phyloP scores from a whole-genome alignment of 2,888 invertebrate species.

The Polydrusus pterygomalis region DNA sequence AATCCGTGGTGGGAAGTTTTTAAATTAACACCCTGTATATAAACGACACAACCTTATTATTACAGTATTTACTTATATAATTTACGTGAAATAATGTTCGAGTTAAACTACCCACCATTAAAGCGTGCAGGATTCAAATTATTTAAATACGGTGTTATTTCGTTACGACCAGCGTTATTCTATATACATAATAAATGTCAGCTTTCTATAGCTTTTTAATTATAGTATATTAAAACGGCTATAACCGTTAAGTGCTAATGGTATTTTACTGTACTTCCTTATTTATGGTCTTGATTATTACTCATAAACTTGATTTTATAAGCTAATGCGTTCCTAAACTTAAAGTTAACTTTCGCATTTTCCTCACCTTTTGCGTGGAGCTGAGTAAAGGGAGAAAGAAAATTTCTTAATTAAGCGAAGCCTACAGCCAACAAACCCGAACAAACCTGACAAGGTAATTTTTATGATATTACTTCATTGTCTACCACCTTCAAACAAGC shows the following conservation, averaged over 20 bases:
- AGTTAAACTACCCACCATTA: background rate
- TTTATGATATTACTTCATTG: too few species aligned
- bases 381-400: too few species aligned
- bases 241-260: constrained; percentile 22
- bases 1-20: too few species aligned
- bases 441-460: too few species aligned
- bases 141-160: background rate
- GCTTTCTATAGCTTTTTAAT: constrained; percentile 11
- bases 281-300: constrained; percentile 16
- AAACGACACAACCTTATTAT: too few species aligned
- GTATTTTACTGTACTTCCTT: constrained; percentile 14
- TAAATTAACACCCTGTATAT: too few species aligned
- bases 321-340: background rate
- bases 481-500: too few species aligned
- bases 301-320: constrained; percentile 7
- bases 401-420: too few species aligned
- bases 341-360: background rate
- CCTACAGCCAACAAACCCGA: too few species aligned
- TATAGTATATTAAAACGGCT: constrained; percentile 12
- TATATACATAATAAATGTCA: constrained; percentile 8
- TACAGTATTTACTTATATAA: too few species aligned
- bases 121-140: background rate
- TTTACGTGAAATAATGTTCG: too few species aligned
- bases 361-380: background rate
- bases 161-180: background rate